Evolutionary conservation across 2,888 invertebrate species (phyloP), one percentile per base, ranked within the genome.

Genomic region (Rhodophaea formosa): DNA sequence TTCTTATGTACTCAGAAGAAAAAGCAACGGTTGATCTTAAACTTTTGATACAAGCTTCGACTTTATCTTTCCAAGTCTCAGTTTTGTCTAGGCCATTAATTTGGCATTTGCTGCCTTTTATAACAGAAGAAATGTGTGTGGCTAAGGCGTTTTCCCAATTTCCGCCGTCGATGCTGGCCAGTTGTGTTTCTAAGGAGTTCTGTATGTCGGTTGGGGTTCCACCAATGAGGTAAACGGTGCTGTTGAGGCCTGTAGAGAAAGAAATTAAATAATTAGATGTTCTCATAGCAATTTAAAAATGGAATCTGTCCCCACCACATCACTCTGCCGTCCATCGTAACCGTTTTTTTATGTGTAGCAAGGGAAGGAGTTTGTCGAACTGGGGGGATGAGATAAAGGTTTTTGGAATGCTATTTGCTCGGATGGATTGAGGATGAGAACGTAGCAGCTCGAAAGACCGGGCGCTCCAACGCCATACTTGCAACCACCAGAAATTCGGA

Each of bases 211-310:
- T 71, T 6, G 84, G 84, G 16, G 70, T 66, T 44, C 75, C 77
- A 3, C 86, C 86, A 17, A 85, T 56, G 47, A 79, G 79, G 61
- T 71, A 85, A 0, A 85, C 72, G 16, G 76, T 80, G 17, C 84
- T 84, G 0, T 62, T 71, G 12, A 77, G 60, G 53, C 81, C 86
- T 86, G 65, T 53, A 64, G 65, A 57, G 3, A 44, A 8, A 23
- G 23, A 23, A 23, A 23, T 23, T 23, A 23, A 23, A 23, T 23
- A 23, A 23, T 23, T 23, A 23, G 23, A 23, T 3, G 23, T 23
- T 23, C 23, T 23, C 23, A 5, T 23, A 23, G 5, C 23, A 23
- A 23, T 23, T 23, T 5, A 23, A 23, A 23, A 23, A 3, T 23
- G 23, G 23, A 23, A 23, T 23, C n/a, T n/a, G n/a, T n/a, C n/a